These are phyloP conservation scores for Bombycilla garrulus DNA, from an alignment of 2,113 vertebrate species.

Conservation along the genomic window DNA sequence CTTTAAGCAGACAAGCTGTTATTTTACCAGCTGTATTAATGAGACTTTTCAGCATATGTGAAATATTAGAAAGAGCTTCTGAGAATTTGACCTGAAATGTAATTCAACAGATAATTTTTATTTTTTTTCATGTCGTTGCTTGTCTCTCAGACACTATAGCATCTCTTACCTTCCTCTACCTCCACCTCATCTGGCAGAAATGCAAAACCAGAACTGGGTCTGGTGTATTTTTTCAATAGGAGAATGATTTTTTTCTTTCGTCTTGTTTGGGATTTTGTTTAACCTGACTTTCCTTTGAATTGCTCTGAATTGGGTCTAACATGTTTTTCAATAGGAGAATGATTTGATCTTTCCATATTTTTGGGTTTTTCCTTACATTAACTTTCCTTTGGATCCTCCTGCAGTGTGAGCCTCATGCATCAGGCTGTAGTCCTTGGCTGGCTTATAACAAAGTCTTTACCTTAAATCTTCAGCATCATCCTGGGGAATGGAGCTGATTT, in stretches of 20 bases:
- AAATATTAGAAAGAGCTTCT: constrained; percentile 32
- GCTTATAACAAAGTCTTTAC: neutral
- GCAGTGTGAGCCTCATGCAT: neutral
- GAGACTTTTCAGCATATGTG: neutral
- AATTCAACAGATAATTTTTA: neutral
- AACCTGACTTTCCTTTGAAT: neutral
- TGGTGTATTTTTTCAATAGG: neutral
- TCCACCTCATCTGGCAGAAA: neutral
- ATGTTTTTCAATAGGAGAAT: neutral
- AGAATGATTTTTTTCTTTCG: neutral
- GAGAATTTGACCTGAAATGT: neutral
- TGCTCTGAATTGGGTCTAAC: neutral
- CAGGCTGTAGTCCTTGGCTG: neutral
- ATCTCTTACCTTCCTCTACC: neutral
- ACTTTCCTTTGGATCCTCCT: neutral
- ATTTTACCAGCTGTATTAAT: constrained; percentile 48
- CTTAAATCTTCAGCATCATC: neutral
- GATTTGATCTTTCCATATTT: neutral
- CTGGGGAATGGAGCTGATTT: neutral
- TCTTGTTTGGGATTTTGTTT: neutral
- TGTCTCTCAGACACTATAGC: neutral
- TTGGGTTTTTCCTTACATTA: neutral
- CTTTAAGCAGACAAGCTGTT: constrained; percentile 60
- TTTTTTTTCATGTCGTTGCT: neutral
- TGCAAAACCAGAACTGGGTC: neutral